Conservation (phyloP, 2,113 vertebrate genomes). For the Cricetomys ansorgei region DNA sequence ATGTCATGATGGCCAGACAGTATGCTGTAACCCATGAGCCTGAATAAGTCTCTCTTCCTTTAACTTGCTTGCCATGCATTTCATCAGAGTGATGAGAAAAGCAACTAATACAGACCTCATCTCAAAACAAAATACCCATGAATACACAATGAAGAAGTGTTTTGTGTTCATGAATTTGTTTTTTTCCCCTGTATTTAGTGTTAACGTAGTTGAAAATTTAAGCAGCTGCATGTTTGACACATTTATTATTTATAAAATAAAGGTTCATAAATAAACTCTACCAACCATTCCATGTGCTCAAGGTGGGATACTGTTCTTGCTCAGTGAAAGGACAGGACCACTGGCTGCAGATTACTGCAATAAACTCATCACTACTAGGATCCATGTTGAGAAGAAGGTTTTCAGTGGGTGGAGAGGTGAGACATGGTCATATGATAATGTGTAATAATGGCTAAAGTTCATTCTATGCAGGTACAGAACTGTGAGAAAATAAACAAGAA, state of each 20-base stretch:
- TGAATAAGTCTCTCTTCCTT: neutral
- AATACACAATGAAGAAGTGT: neutral
- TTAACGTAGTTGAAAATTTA: neutral
- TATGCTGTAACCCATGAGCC: neutral
- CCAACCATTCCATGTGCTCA: neutral
- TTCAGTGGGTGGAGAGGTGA: neutral
- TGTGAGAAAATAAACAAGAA: neutral
- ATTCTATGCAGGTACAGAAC: neutral
- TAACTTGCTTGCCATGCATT: neutral
- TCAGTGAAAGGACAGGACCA: neutral
- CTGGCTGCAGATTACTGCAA: neutral
- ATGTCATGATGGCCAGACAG: no score
- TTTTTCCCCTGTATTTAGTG: neutral
- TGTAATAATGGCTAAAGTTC: neutral
- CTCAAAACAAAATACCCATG: neutral
- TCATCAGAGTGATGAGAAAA: neutral
- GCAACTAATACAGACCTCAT: neutral
- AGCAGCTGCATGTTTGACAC: neutral
- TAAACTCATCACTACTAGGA: neutral
- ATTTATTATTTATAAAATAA: slow-evolving; percentile 43
- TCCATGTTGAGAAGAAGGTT: neutral
- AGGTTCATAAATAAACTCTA: neutral
- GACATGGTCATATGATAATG: neutral
- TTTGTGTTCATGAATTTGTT: neutral
- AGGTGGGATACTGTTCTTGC: neutral